Base-by-base conservation (phyloP, 2,888 invertebrate genomes). In the Epistrophella euchroma region DNA sequence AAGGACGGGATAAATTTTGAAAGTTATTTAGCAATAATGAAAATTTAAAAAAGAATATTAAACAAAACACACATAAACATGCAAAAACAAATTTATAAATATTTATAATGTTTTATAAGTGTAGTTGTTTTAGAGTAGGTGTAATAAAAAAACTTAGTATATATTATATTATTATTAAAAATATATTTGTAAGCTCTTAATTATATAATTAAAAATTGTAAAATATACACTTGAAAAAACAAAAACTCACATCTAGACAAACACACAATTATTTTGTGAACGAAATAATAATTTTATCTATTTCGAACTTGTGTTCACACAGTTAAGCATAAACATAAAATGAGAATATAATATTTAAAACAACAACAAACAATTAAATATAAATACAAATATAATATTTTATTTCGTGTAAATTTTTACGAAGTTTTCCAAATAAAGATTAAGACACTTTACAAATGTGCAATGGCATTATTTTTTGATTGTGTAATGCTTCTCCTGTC, bases 401-500 rank as follows among this genome's bases (percentile, higher is more conserved):
- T 86, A 86, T 86, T 86, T 86, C 86, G 77, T 86, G 86, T 86
- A 86, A 86, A 86, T 86, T 86, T 86, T 86, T 86, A 86, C 86
- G 87, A 88, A 88, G 90, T 91, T 91, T 91, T 91, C 90, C 90
- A 90, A 91, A 91, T 90, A 91, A 91, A 91, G 89, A 90, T 90
- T 91, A 90, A 89, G 90, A 90, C 80, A 88, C 87, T 88, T 88
- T 88, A 88, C 85, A 81, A 81, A 81, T 75, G 70, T 75, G 62
- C 81, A 47, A 62, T 13, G 32, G 32, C 25, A 6, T 25, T 71
- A 52, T 80, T 28, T 40, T 60, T 25, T 17, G 40, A 32, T 15
- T 17, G 9, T 17, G 15, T 45, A 9, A 15, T 52, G 13, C 13
- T 52, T 28, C 13, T 50, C 2, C 13, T 37, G 11, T 37, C 11